These are phyloP conservation scores for Paedocypris micromegethes DNA, from an alignment of 2,797 vertebrate species.

Conservation along the genomic window DNA sequence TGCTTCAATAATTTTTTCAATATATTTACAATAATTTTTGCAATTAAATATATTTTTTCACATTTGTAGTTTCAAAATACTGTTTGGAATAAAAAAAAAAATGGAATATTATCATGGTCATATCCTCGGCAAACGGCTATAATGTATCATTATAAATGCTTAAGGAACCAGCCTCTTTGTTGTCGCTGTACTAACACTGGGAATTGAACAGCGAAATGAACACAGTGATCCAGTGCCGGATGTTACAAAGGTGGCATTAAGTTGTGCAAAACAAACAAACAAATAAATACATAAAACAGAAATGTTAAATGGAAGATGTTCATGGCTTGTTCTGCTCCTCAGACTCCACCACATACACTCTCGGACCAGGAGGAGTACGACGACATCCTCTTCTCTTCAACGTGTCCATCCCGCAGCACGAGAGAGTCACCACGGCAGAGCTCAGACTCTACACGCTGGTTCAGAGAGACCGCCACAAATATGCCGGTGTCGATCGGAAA, in stretches of 20 bases:
- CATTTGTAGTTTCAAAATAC: no score
- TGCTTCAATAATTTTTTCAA: background rate
- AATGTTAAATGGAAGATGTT: background rate
- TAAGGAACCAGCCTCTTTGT: no score
- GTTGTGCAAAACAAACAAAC: background rate
- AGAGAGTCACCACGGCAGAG: conserved; percentile 84
- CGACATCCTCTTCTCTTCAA: conserved; percentile 92
- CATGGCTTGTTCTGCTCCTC: conserved; percentile 40
- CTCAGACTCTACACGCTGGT: conserved; percentile 90
- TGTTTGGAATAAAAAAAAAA: no score
- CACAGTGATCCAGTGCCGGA: no score
- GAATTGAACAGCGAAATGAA: no score
- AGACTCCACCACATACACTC: conserved; percentile 77
- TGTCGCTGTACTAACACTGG: no score
- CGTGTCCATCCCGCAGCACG: conserved; percentile 87
- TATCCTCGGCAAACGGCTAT: no score
- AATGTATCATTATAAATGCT: no score
- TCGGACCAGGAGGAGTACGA: conserved; percentile 70
- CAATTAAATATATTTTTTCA: background rate
- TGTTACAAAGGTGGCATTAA: no score
- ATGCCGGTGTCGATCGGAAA: conserved; percentile 80
- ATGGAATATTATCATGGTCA: no score
- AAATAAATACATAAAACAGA: background rate
- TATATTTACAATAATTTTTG: background rate
- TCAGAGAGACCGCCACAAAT: conserved; percentile 80